Conservation (phyloP, 1,140 invertebrate species). For the Monochamus saltuarius region DNA sequence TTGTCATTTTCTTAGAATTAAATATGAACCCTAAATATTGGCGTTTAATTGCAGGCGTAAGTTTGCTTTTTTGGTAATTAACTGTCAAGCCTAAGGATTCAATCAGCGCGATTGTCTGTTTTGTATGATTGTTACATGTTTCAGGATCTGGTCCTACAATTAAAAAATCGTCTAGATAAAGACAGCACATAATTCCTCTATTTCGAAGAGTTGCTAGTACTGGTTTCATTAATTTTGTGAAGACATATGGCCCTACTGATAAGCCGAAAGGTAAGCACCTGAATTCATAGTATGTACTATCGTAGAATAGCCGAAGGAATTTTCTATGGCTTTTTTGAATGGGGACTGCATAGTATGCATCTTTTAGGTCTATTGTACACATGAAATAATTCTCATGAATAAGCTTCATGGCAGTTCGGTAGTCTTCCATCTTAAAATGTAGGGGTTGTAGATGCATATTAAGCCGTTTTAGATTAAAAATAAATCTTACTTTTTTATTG, state of each 20-base stretch:
- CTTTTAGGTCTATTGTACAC: conserved; percentile 30
- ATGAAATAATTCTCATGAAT: conserved; percentile 29
- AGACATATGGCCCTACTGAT: conserved; percentile 7
- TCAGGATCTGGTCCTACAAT: conserved; percentile 4
- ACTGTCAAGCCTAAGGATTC: conserved; percentile 20
- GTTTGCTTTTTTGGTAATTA: conserved; percentile 20
- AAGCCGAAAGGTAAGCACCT: conserved; percentile 23
- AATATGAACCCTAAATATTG: conserved; percentile 28
- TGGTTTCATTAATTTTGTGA: conserved; percentile 23
- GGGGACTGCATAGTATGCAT: conserved; percentile 30
- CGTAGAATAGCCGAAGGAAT: conserved; percentile 29
- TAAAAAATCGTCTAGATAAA: conserved; percentile 24
- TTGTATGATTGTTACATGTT: conserved; percentile 12
- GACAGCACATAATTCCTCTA: neutral
- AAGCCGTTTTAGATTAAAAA: conserved; percentile 38
- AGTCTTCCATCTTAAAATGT: conserved; percentile 42
- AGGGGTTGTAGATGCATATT: conserved; percentile 28
- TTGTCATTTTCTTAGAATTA: neutral
- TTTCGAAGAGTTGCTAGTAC: conserved; percentile 6
- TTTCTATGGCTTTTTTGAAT: conserved; percentile 29
- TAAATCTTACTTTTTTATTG: conserved; percentile 33
- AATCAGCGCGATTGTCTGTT: conserved; percentile 6
- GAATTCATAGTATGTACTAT: conserved; percentile 25
- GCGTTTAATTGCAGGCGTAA: conserved; percentile 4
- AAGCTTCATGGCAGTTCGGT: conserved; percentile 28